Evolutionary conservation across 2,113 vertebrate genomes (phyloP).

Genomic region (Lamprotornis superbus): DNA sequence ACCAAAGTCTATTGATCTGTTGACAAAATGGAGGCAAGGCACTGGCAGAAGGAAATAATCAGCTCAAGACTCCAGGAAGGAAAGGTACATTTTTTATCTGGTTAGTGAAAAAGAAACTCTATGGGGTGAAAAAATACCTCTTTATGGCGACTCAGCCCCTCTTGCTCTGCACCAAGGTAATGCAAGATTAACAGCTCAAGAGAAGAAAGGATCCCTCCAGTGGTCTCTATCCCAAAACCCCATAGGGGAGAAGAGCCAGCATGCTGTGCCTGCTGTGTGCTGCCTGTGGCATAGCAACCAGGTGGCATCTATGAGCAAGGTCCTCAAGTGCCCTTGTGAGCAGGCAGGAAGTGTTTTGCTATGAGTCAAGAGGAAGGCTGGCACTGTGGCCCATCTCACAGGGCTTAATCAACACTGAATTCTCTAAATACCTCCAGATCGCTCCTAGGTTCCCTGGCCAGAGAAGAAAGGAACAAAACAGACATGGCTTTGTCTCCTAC

Average conservation of each 20-base stretch:
- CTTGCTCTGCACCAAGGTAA: background rate
- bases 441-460: background rate
- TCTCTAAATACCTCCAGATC: background rate
- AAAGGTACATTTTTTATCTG: background rate
- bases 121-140: background rate
- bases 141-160: background rate
- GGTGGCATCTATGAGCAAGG: background rate
- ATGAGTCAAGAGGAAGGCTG: background rate
- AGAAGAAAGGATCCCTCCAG: background rate
- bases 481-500: background rate
- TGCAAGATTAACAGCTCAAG: background rate
- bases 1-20: background rate
- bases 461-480: background rate
- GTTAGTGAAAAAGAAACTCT: background rate
- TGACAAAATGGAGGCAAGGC: background rate
- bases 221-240: background rate
- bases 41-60: background rate
- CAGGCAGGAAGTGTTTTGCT: background rate
- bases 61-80: background rate
- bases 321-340: background rate
- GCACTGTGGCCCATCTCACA: accelerated
- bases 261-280: background rate
- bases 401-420: background rate
- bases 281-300: background rate
- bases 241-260: background rate